These are phyloP conservation scores for Pygocentrus nattereri DNA, from an alignment of 2,797 vertebrate species.

Conservation along the genomic window DNA sequence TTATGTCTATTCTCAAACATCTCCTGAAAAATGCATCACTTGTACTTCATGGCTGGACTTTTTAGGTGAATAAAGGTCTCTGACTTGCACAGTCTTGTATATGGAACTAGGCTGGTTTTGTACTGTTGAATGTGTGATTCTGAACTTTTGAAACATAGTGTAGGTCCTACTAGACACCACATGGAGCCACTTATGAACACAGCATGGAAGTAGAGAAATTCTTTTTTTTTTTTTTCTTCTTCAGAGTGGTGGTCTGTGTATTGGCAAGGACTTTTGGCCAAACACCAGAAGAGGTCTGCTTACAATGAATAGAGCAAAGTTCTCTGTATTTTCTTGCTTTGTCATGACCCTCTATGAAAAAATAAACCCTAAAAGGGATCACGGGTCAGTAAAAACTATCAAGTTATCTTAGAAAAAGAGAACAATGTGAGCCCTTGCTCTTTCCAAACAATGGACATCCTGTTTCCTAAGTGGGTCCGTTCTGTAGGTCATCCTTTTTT, in stretches of 20 bases:
- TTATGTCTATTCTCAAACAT: no score
- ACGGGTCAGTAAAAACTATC: neutral
- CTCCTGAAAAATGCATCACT: no score
- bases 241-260: neutral
- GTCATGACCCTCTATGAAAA: neutral
- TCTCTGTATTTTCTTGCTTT: neutral
- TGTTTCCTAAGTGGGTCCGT: neutral
- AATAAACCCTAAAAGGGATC: neutral
- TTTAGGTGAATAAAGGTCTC: no score
- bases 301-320: slow-evolving; percentile 6
- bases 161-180: neutral
- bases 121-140: neutral
- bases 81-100: no score
- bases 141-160: neutral
- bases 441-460: neutral
- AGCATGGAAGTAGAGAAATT: neutral
- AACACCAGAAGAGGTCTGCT: neutral
- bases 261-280: neutral
- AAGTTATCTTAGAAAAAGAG: neutral
- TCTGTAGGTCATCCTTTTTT: slow-evolving; percentile 7
- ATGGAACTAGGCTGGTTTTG: no score
- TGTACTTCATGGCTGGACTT: no score
- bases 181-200: neutral
- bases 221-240: neutral
- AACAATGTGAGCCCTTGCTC: neutral